Evolutionary conservation across 2,113 vertebrate genomes (phyloP), one percentile per base, ranked within the genome.

Genomic region (Otocyon megalotis): DNA sequence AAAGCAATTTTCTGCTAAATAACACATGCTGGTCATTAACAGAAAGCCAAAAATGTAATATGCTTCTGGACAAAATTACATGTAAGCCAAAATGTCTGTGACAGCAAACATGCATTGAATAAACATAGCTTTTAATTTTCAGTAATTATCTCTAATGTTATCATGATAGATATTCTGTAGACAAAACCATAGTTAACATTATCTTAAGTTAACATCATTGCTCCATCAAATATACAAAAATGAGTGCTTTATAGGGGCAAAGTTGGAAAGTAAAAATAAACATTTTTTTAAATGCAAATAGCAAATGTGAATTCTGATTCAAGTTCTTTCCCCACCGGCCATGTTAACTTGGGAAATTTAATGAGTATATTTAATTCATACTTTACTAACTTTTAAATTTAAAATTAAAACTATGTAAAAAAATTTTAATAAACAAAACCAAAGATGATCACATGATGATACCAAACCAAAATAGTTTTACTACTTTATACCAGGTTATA

Each of bases 1-100:
- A 53, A 83, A 69, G 15, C 28, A 90, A 88, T 88, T 91, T 94
- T 93, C 28, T 88, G 32, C 19, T 69, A 74, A 80, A 69, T 90
- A 80, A 83, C 74, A 88, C 58, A 93, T 50, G 50, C 19, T 62
- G 60, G n/a, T 71, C 35, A 88, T 95, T 85, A 97, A 88, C 56
- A 85, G 60, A 72, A 88, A 85, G 8, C 58, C 30, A 62, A 88
- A 83, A 89, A 65, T 32, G 0, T 37, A 48, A 88, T 65, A 7
- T 82, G 24, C 1, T 93, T 69, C 20, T 81, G 12, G n/a, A 28
- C 24, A 93, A 92, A 96, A 88, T 63, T 10, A 19, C 7, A 85
- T 3, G 14, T 8, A 67, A 43, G 16, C 1, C 48, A 88, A 83
- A 74, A 16, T 79, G 5, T 84, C 9, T n/a, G 4, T 58, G 7